These are phyloP conservation scores for Spinus olivaceus DNA, from an alignment of 2,797 vertebrate species.

Conservation along the genomic window DNA sequence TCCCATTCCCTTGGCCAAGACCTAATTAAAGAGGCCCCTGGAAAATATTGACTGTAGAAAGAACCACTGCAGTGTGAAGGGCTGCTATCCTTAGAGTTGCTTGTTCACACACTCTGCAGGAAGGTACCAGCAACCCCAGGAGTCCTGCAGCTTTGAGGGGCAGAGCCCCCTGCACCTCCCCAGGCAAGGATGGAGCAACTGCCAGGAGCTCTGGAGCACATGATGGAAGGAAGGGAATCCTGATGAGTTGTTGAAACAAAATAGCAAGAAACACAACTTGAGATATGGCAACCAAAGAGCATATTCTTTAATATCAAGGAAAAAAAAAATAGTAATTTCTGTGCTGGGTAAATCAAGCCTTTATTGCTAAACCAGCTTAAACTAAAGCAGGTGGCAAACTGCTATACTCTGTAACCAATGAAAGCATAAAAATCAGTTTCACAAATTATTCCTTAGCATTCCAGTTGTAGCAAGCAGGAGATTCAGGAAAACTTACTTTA, in stretches of 20 bases:
- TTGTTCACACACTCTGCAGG: background rate
- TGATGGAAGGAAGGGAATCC: background rate
- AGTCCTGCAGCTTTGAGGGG: background rate
- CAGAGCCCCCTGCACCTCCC: background rate
- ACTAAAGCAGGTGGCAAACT: slow-evolving; percentile 17
- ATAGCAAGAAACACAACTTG: background rate
- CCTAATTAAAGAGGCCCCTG: background rate
- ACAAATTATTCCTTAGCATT: slow-evolving; percentile 44
- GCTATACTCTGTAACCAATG: background rate
- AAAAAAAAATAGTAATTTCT: background rate
- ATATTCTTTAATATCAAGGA: slow-evolving; percentile 11
- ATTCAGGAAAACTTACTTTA: slow-evolving; percentile 69
- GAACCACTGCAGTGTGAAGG: accelerated
- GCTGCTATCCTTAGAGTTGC: background rate
- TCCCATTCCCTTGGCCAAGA: background rate
- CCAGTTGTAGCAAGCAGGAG: slow-evolving; percentile 67
- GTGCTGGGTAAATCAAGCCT: slow-evolving; percentile 6
- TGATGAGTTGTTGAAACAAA: background rate
- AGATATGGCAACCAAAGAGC: background rate
- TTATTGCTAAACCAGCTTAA: slow-evolving; percentile 56
- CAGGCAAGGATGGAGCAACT: background rate
- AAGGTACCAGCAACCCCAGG: background rate
- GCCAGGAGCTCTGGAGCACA: background rate
- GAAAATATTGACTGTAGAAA: background rate
- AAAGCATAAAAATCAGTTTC: slow-evolving; percentile 6